These are phyloP conservation scores for Ptiloglossa arizonensis DNA, from an alignment of 1,140 invertebrate genomes.

Conservation along the genomic window DNA sequence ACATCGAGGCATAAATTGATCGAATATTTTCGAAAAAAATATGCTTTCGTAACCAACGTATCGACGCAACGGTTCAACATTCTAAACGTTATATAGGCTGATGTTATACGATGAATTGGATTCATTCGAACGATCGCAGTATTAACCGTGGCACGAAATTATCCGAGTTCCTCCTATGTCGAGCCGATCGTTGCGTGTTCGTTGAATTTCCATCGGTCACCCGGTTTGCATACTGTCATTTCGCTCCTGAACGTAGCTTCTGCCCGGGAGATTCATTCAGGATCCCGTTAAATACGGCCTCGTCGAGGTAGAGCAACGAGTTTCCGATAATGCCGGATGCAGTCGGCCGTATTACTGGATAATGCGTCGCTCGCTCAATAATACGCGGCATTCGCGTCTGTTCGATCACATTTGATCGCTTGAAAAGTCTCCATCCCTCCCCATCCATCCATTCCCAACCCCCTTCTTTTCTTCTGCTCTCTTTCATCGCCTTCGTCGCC, in stretches of 20 bases:
- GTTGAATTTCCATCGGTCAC: conserved; percentile 24
- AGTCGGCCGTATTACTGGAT: conserved; percentile 74
- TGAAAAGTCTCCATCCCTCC: conserved; percentile 26
- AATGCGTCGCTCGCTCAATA: conserved; percentile 70
- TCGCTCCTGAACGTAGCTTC: conserved; percentile 52
- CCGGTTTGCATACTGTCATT: conserved; percentile 23
- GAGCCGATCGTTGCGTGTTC: neutral
- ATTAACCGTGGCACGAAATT: too few relatives aligned
- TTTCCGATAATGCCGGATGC: conserved; percentile 77
- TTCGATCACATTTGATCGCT: conserved; percentile 69
- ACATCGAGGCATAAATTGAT: too few relatives aligned
- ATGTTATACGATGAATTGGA: too few relatives aligned
- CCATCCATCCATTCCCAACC: neutral
- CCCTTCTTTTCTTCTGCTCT: conserved; percentile 11
- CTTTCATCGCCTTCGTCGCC: conserved; percentile 5
- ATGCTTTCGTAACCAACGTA: too few relatives aligned
- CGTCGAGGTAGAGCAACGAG: conserved; percentile 71
- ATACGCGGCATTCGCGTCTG: conserved; percentile 66
- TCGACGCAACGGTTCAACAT: too few relatives aligned
- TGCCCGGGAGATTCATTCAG: conserved; percentile 50
- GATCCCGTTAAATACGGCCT: conserved; percentile 69
- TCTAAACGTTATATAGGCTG: too few relatives aligned
- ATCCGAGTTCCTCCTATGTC: too few relatives aligned
- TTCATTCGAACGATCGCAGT: too few relatives aligned
- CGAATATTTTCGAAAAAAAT: too few relatives aligned